A percentile compares a stretch with the other conserved stretches of the same genome.
Evolutionary conservation across 2,797 vertebrate species (phyloP).

Genomic region (Onychomys leucogaster): DNA sequence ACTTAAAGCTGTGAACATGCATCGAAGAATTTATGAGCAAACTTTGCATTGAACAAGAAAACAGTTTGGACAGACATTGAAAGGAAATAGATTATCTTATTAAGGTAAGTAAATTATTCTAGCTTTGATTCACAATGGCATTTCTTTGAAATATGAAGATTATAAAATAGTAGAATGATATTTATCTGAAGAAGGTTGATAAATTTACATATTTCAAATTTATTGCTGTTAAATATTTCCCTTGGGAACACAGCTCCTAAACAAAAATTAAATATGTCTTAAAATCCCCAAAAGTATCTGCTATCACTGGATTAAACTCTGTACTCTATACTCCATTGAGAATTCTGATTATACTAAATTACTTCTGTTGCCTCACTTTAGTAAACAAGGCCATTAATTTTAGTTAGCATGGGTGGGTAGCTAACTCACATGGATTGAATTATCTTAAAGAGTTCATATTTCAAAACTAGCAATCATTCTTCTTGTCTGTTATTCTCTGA

Average conservation of each 20-base stretch:
- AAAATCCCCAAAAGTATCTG: conserved; percentile 3
- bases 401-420: conserved; percentile 4
- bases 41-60: background rate
- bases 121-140: background rate
- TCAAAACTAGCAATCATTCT: conserved; percentile 45
- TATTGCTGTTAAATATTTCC: conserved; percentile 2
- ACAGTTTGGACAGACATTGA: background rate
- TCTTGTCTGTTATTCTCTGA: background rate
- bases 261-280: background rate
- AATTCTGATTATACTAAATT: background rate
- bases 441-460: conserved; percentile 57
- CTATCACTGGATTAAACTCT: conserved; percentile 26
- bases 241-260: background rate
- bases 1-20: background rate
- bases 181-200: background rate
- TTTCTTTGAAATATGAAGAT: conserved; percentile 19
- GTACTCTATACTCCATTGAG: background rate
- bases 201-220: background rate
- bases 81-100: background rate
- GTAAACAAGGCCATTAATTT: conserved; percentile 42
- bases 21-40: background rate
- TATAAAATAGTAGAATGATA: background rate
- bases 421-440: conserved; percentile 14
- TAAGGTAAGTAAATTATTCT: background rate
- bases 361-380: background rate